A percentile compares a stretch with the other conserved stretches of the same genome.
Conservation (phyloP, 2,113 vertebrate species). For the Rhinichthys klamathensis region DNA sequence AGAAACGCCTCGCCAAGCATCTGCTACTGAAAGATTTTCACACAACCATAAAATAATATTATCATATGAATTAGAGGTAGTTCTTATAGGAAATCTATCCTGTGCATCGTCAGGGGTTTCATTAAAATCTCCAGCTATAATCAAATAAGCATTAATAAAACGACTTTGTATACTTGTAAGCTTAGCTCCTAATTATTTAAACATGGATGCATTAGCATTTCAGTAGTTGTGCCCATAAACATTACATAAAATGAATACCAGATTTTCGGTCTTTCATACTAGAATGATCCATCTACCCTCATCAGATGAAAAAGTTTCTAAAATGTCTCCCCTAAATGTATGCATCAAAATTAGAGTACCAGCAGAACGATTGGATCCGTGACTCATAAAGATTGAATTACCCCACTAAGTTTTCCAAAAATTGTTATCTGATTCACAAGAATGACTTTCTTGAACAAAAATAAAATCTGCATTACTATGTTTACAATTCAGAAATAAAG, state of each 20-base stretch:
- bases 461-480: not conserved
- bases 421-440: not conserved
- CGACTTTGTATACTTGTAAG: not conserved
- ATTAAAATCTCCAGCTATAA: not conserved
- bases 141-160: not conserved
- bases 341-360: no score
- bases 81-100: not conserved
- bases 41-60: no score
- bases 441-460: conserved; percentile 8
- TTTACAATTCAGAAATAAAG: not conserved
- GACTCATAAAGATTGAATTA: not conserved
- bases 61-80: not conserved
- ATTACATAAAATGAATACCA: not conserved
- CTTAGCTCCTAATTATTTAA: not conserved
- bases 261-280: no score
- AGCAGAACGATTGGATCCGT: no score
- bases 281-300: no score
- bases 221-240: not conserved
- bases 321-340: no score
- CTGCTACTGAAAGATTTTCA: no score
- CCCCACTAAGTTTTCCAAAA: not conserved
- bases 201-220: not conserved
- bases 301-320: no score
- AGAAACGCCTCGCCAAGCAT: no score
- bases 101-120: not conserved